A percentile compares a stretch with the other conserved stretches of the same genome.
Conservation (phyloP, 2,888 invertebrate genomes). For the Theristus sp. region DNA sequence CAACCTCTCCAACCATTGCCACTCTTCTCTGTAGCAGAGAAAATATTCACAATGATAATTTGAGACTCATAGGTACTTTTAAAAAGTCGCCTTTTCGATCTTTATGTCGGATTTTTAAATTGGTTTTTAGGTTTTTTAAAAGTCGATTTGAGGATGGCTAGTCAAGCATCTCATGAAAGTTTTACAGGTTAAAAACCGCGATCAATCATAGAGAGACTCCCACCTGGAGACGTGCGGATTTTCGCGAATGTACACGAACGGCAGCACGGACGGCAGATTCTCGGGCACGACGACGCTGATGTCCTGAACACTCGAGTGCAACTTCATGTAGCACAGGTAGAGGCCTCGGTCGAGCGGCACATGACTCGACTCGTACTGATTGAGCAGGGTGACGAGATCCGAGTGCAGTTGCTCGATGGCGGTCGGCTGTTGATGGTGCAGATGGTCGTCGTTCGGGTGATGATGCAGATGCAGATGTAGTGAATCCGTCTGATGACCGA, state of each 20-base stretch:
- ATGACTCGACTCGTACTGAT: slow-evolving; percentile 58
- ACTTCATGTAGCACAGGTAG: slow-evolving; percentile 84
- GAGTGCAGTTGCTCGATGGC: slow-evolving; percentile 66
- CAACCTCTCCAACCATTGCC: slow-evolving; percentile 60
- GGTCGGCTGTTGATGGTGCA: slow-evolving; percentile 39
- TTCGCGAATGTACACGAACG: slow-evolving; percentile 73
- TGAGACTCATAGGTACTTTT: too few relatives aligned
- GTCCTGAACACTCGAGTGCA: slow-evolving; percentile 88
- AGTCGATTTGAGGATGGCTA: too few relatives aligned
- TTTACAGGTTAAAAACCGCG: too few relatives aligned
- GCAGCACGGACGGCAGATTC: slow-evolving; percentile 78
- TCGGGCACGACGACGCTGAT: slow-evolving; percentile 79
- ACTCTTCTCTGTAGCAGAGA: slow-evolving; percentile 57
- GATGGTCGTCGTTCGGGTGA: neutral
- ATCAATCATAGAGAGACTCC: too few relatives aligned
- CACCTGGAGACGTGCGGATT: slow-evolving; percentile 88
- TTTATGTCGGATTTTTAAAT: too few relatives aligned
- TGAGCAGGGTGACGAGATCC: slow-evolving; percentile 54
- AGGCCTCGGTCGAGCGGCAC: slow-evolving; percentile 65
- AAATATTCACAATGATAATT: too few relatives aligned
- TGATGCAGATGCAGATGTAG: too few relatives aligned
- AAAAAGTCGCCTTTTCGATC: too few relatives aligned
- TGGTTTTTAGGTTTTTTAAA: too few relatives aligned
- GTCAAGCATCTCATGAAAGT: too few relatives aligned
- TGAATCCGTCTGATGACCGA: too few relatives aligned